Evolutionary conservation across 2,797 vertebrate species (phyloP).

Genomic region (Podarcis siculus): DNA sequence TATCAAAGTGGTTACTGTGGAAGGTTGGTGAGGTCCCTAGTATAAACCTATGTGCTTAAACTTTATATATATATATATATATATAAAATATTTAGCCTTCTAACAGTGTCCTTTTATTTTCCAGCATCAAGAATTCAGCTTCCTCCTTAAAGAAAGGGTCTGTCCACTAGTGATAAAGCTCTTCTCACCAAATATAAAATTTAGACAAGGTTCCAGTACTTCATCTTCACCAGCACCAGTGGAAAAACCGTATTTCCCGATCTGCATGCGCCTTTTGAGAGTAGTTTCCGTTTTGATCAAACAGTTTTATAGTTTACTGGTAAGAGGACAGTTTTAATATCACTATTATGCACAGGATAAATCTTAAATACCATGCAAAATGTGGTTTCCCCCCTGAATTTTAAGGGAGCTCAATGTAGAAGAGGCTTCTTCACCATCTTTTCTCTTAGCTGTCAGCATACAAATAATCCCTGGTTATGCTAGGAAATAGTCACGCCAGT

Average conservation of each 20-base stretch:
- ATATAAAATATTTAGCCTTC: neutral
- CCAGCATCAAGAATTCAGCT: constrained; percentile 99
- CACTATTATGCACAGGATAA: constrained; percentile 7
- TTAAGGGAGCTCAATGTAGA: neutral
- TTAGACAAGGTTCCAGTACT: constrained; percentile 91
- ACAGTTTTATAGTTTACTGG: constrained; percentile 97
- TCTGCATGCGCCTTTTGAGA: constrained; percentile 97
- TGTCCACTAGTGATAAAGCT: constrained; percentile 99
- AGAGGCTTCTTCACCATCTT: neutral
- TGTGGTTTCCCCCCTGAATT: too few relatives aligned
- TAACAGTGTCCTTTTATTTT: constrained; percentile 44
- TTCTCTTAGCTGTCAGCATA: too few relatives aligned
- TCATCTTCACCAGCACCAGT: constrained; percentile 93
- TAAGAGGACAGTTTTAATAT: constrained; percentile 72
- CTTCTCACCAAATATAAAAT: constrained; percentile 99
- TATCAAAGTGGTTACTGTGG: too few relatives aligned
- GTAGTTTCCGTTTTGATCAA: constrained; percentile 99
- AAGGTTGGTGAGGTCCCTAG: too few relatives aligned
- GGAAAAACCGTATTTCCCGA: constrained; percentile 98
- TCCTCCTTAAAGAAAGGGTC: constrained; percentile 96
- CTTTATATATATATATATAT: neutral
- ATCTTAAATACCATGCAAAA: neutral
- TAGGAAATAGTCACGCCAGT: neutral
- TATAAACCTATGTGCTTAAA: neutral
- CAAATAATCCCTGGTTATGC: neutral